A percentile compares a stretch with the other conserved stretches of the same genome.
Conservation (phyloP, 2,113 vertebrate genomes). For the Parotia lawesii region DNA sequence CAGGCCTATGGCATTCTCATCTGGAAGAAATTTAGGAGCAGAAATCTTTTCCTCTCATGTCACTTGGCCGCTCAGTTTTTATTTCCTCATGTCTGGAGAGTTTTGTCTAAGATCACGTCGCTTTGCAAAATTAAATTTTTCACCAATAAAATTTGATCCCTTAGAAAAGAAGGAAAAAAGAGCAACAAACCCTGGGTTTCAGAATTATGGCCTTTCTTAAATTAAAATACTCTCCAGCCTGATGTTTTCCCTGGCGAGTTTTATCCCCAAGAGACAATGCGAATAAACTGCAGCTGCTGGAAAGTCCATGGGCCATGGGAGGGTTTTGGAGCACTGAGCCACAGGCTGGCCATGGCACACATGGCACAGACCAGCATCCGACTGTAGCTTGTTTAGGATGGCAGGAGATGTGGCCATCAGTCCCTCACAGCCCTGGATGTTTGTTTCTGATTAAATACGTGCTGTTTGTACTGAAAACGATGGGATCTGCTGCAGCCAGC, state of each 20-base stretch:
- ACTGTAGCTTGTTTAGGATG: background rate
- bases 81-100: background rate
- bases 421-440: background rate
- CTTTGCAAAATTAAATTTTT: slow-evolving; percentile 11
- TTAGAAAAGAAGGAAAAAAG: background rate
- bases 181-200: background rate
- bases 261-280: background rate
- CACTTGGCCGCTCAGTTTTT: background rate
- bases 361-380: rapidly evolving
- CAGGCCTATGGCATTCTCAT: background rate
- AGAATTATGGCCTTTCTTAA: background rate
- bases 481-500: background rate
- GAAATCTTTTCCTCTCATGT: background rate
- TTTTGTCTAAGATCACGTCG: background rate
- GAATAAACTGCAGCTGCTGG: background rate
- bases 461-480: background rate
- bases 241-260: background rate
- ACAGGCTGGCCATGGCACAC: background rate
- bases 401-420: background rate
- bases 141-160: background rate
- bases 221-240: background rate
- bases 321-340: background rate
- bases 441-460: background rate
- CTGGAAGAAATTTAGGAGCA: background rate
- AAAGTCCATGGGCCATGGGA: background rate